phyloP scores from a whole-genome alignment of 1,140 invertebrate species.

The Sminthurides bifidus region DNA sequence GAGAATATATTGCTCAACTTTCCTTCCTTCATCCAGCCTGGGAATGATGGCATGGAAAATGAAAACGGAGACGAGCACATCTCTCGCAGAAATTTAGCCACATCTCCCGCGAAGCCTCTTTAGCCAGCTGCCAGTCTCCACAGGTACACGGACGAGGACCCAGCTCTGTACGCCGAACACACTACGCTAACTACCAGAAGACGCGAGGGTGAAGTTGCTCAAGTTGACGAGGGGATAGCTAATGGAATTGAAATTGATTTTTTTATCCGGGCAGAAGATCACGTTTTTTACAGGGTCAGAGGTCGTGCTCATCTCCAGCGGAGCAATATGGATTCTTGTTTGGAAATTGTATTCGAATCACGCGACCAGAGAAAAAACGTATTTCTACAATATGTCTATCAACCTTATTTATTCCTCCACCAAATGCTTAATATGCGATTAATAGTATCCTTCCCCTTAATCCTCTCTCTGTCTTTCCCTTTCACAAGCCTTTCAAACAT shows the following conservation, averaged over 20 bases:
- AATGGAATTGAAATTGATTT: conserved; percentile 28
- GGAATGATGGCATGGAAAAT: background rate
- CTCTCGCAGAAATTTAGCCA: background rate
- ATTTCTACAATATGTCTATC: conserved; percentile 28
- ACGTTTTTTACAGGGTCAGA: conserved; percentile 29
- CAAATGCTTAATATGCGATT: conserved; percentile 27
- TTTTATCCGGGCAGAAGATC: conserved; percentile 20
- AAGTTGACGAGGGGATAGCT: background rate
- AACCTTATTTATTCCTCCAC: conserved; percentile 20
- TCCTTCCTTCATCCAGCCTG: too few species aligned
- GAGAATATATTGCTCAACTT: too few species aligned
- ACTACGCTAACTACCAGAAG: background rate
- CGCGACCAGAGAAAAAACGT: conserved; percentile 26
- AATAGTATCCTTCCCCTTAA: conserved; percentile 20
- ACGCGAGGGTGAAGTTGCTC: too few species aligned
- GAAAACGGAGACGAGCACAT: background rate
- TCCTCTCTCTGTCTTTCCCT: too few species aligned
- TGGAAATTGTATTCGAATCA: conserved; percentile 29
- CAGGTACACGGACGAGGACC: background rate
- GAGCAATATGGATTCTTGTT: conserved; percentile 24
- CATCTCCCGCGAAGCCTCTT: background rate
- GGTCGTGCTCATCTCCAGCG: conserved; percentile 30
- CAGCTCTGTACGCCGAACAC: background rate
- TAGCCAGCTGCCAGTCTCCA: background rate
- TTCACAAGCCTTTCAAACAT: too few species aligned